A percentile compares a stretch with the other conserved stretches of the same genome.
Conservation (phyloP, 2,113 vertebrate species). For the Xiphias gladius region DNA sequence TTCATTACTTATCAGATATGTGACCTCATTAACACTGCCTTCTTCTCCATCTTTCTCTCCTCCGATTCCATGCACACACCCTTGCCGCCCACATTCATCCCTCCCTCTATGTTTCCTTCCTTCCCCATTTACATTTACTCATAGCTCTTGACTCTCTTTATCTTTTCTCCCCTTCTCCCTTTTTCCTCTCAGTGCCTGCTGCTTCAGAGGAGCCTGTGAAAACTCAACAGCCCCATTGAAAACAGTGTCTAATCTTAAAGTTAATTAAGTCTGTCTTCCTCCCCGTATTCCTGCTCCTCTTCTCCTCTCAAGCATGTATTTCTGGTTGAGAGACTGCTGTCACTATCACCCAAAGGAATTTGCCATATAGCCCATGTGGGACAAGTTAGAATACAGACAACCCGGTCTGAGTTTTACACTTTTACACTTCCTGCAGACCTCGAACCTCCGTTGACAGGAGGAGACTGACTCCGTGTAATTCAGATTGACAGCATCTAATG, state of each 20-base stretch:
- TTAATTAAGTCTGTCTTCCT: constrained; percentile 79
- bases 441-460: constrained; percentile 39
- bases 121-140: constrained; percentile 60
- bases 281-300: constrained; percentile 59
- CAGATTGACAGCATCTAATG: constrained; percentile 74
- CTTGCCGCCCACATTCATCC: constrained; percentile 28
- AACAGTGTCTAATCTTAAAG: constrained; percentile 76
- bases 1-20: constrained; percentile 79
- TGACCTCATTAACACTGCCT: constrained; percentile 82
- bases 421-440: constrained; percentile 57
- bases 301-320: constrained; percentile 71
- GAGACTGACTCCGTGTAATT: constrained; percentile 73
- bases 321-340: constrained; percentile 74
- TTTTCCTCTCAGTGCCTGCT: constrained; percentile 30
- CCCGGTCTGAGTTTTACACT: constrained; percentile 59
- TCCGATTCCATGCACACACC: constrained; percentile 32
- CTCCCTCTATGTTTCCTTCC: constrained; percentile 33
- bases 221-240: constrained; percentile 57
- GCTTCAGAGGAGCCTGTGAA: constrained; percentile 68
- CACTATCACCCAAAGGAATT: constrained; percentile 69
- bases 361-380: constrained; percentile 52
- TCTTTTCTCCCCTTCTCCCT: constrained; percentile 47
- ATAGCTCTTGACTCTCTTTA: constrained; percentile 46
- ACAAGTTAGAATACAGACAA: constrained; percentile 54
- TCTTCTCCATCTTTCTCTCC: constrained; percentile 54